Percentiles rank a stretch among this genome's conserved stretches.
These are phyloP conservation scores for Opisthograptis luteolata DNA, from an alignment of 2,888 invertebrate genomes.

Conservation along the genomic window DNA sequence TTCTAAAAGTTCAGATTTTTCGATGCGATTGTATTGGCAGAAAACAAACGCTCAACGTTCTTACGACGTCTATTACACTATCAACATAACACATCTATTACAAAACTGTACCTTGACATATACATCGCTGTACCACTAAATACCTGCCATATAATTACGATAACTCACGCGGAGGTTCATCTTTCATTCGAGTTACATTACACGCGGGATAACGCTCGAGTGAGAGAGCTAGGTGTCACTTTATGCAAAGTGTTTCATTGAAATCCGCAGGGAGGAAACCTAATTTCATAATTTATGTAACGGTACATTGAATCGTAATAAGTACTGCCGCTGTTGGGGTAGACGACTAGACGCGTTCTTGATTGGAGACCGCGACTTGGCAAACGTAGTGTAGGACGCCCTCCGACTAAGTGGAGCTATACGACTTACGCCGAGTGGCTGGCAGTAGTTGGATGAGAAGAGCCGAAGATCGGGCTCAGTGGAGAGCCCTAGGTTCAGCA, in stretches of 20 bases:
- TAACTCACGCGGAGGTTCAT: conserved; percentile 37
- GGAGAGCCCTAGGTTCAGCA: too few species aligned
- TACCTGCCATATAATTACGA: conserved; percentile 31
- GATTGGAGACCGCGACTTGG: too few species aligned
- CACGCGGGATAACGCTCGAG: conserved; percentile 17
- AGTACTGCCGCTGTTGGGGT: too few species aligned
- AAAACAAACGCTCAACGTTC: neutral
- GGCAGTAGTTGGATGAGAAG: too few species aligned
- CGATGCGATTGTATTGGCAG: neutral
- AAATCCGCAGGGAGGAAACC: neutral
- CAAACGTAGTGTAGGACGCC: too few species aligned
- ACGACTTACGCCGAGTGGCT: too few species aligned
- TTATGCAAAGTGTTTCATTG: neutral
- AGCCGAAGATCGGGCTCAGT: too few species aligned
- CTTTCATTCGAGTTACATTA: conserved; percentile 36
- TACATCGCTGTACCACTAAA: conserved; percentile 20
- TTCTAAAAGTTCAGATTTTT: too few species aligned
- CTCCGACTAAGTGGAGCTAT: too few species aligned
- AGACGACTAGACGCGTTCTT: too few species aligned
- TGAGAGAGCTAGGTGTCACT: neutral
- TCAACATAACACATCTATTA: conserved; percentile 5
- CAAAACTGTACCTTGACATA: conserved; percentile 34
- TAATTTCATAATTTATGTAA: neutral
- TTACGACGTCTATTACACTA: conserved; percentile 10
- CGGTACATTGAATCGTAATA: too few species aligned